Conservation (phyloP, 2,888 invertebrate species). For the Diadegma fenestrale region DNA sequence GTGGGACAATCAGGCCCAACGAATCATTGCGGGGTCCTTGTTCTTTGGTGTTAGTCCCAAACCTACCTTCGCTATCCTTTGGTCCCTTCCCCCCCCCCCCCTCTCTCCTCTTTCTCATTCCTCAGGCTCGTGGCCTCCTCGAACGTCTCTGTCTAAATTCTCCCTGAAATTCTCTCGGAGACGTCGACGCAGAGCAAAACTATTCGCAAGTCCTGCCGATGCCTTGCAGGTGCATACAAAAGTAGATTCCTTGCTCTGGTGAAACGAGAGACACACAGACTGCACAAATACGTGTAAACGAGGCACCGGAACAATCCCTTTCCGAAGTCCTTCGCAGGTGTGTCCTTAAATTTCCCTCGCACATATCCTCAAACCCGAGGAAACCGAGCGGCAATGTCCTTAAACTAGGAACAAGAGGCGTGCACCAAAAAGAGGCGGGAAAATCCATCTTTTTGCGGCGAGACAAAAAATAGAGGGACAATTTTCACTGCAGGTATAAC, state of each 20-base stretch:
- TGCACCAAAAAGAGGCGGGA: slow-evolving; percentile 36
- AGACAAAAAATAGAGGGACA: slow-evolving; percentile 38
- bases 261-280: slow-evolving; percentile 25
- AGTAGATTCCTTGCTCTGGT: slow-evolving; percentile 50
- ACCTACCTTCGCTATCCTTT: no score
- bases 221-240: slow-evolving; percentile 68
- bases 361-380: not conserved
- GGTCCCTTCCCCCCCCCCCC: slow-evolving; percentile 43
- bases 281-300: slow-evolving; percentile 8
- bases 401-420: slow-evolving; percentile 2
- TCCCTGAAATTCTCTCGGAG: slow-evolving; percentile 55
- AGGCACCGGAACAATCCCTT: slow-evolving; percentile 60
- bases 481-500: slow-evolving; percentile 55
- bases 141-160: slow-evolving; percentile 36
- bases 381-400: not conserved
- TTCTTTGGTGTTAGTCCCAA: not conserved
- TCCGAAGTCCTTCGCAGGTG: slow-evolving; percentile 57
- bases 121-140: not conserved
- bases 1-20: slow-evolving; percentile 60
- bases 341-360: slow-evolving; percentile 48
- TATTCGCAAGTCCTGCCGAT: slow-evolving; percentile 71
- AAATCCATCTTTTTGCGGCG: slow-evolving; percentile 44
- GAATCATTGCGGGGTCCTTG: slow-evolving; percentile 55
- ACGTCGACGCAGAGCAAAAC: slow-evolving; percentile 66
- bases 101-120: slow-evolving; percentile 29